Conservation (phyloP, 2,888 invertebrate genomes). For the Standfussiana lucernea region DNA sequence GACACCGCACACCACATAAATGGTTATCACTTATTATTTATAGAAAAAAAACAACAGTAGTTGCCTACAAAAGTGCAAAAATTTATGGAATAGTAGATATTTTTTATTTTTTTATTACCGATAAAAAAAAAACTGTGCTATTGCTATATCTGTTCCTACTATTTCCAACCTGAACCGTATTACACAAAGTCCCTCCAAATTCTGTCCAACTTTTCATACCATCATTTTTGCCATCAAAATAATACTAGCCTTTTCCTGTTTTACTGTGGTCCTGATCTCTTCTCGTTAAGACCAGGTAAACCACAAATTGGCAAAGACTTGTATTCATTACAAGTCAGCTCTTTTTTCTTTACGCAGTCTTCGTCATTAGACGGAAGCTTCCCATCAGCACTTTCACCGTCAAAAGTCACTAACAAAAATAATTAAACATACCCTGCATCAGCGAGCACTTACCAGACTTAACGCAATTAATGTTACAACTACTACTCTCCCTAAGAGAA, state of each 20-base stretch:
- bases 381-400: accelerated
- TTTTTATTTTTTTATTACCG: no score
- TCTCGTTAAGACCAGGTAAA: not conserved
- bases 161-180: not conserved
- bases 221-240: not conserved
- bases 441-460: slow-evolving; percentile 39
- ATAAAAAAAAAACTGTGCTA: no score
- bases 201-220: no score
- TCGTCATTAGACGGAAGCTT: not conserved
- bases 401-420: not conserved
- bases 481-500: slow-evolving; percentile 43
- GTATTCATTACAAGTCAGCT: not conserved
- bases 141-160: no score
- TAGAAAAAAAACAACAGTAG: no score
- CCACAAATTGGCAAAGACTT: not conserved
- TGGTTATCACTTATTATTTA: no score
- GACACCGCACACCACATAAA: no score
- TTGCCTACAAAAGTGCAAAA: no score
- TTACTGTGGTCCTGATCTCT: not conserved
- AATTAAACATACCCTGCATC: slow-evolving; percentile 16
- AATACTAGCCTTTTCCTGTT: not conserved
- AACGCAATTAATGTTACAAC: slow-evolving; percentile 54
- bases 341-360: not conserved
- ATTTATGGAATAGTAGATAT: no score
- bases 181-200: not conserved